phyloP scores from a whole-genome alignment of 2,797 vertebrate species.

The Chanos chanos region DNA sequence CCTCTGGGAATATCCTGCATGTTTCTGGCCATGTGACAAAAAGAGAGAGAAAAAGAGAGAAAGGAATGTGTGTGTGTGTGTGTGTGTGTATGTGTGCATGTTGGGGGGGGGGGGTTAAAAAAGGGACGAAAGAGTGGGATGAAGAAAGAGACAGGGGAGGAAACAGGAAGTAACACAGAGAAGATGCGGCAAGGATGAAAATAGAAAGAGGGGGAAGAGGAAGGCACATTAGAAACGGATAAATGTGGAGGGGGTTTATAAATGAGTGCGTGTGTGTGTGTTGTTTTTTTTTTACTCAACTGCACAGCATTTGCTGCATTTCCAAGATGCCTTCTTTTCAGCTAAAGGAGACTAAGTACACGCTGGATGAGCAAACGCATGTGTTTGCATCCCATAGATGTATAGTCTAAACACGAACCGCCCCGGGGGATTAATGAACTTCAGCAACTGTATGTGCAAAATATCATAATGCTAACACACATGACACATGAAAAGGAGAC shows the following conservation, averaged over 20 bases:
- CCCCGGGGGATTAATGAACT: constrained; percentile 30
- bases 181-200: not conserved
- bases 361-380: too few species aligned
- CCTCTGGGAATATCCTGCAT: constrained; percentile 43
- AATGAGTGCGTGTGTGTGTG: not conserved
- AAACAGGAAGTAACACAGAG: constrained; percentile 5
- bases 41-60: constrained; percentile 18
- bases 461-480: not conserved
- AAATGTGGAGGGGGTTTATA: not conserved
- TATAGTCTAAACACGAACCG: too few species aligned
- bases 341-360: too few species aligned
- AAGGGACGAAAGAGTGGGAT: constrained; percentile 21
- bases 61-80: constrained; percentile 18
- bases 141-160: not conserved
- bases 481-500: not conserved
- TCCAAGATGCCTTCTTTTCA: too few species aligned
- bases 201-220: not conserved
- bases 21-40: constrained; percentile 56
- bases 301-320: too few species aligned
- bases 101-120: constrained; percentile 15
- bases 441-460: not conserved
- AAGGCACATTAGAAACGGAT: not conserved
- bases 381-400: too few species aligned
- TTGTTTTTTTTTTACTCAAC: not conserved
- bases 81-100: not conserved